A percentile compares a stretch with the other conserved stretches of the same genome.
phyloP scores from a whole-genome alignment of 2,888 invertebrate genomes.

The Choreutis nemorana region DNA sequence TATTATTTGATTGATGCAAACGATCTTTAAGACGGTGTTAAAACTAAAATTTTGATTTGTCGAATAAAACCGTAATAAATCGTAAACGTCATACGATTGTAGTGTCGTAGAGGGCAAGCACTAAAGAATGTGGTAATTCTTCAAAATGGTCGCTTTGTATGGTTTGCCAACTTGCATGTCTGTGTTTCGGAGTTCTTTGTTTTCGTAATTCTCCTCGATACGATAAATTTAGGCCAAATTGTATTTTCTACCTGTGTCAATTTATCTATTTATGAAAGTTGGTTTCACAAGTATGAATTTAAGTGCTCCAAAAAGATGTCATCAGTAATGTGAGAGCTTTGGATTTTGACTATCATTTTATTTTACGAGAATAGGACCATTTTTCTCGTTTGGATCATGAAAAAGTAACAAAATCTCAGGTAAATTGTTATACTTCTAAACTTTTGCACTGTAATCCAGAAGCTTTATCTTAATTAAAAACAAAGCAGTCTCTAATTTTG shows the following conservation, averaged over 20 bases:
- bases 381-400: constrained; percentile 34
- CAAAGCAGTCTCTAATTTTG: constrained; percentile 58
- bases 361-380: constrained; percentile 52
- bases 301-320: constrained; percentile 51
- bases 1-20: too few relatives aligned
- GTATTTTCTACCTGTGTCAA: constrained; percentile 21
- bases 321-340: constrained; percentile 65
- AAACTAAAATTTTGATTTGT: background rate
- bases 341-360: constrained; percentile 45
- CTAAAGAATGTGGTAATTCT: constrained; percentile 76
- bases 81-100: constrained; percentile 30
- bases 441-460: constrained; percentile 11
- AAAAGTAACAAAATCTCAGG: constrained; percentile 39
- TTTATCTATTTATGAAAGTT: constrained; percentile 23
- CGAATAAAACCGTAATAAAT: constrained; percentile 9
- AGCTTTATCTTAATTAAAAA: constrained; percentile 17
- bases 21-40: too few relatives aligned
- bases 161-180: constrained; percentile 70
- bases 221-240: constrained; percentile 25
- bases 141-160: constrained; percentile 77
- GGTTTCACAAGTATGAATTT: constrained; percentile 24
- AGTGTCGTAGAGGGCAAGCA: constrained; percentile 46
- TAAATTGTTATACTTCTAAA: constrained; percentile 22
- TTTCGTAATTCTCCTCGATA: constrained; percentile 43
- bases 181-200: constrained; percentile 63